Evolutionary conservation across 2,113 vertebrate genomes (phyloP).

Genomic region (Varanus salvator): DNA sequence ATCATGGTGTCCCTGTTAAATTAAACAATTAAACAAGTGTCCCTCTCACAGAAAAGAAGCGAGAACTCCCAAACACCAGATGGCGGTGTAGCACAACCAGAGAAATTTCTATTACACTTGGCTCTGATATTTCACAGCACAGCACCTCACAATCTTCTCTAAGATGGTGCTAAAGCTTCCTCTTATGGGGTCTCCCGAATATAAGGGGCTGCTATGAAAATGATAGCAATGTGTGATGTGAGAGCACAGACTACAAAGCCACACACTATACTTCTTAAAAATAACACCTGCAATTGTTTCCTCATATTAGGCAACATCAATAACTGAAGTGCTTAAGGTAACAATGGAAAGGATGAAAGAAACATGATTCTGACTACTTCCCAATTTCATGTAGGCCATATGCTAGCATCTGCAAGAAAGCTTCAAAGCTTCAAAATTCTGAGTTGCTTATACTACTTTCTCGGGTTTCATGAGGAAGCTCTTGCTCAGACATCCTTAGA

Average conservation of each 20-base stretch:
- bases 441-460: neutral
- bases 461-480: constrained; percentile 5
- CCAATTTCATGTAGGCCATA: constrained; percentile 37
- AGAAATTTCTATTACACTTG: constrained; percentile 40
- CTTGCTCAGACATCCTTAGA: constrained; percentile 39
- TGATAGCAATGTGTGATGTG: constrained; percentile 27
- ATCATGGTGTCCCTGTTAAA: constrained; percentile 26
- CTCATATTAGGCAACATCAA: too few relatives aligned
- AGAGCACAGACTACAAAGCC: neutral
- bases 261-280: constrained; percentile 30
- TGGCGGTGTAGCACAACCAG: constrained; percentile 77
- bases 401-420: neutral
- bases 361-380: constrained; percentile 6
- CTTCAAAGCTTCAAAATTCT: constrained; percentile 17
- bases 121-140: constrained; percentile 56
- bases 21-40: constrained; percentile 17
- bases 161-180: constrained; percentile 61
- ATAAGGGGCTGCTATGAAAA: constrained; percentile 37
- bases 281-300: constrained; percentile 34
- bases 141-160: constrained; percentile 24
- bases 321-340: constrained; percentile 10
- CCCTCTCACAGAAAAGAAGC: constrained; percentile 29
- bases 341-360: neutral
- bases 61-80: constrained; percentile 72
- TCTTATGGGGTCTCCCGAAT: constrained; percentile 51